Evolutionary conservation across 2,797 vertebrate species (phyloP).

Genomic region (Mallotus villosus): DNA sequence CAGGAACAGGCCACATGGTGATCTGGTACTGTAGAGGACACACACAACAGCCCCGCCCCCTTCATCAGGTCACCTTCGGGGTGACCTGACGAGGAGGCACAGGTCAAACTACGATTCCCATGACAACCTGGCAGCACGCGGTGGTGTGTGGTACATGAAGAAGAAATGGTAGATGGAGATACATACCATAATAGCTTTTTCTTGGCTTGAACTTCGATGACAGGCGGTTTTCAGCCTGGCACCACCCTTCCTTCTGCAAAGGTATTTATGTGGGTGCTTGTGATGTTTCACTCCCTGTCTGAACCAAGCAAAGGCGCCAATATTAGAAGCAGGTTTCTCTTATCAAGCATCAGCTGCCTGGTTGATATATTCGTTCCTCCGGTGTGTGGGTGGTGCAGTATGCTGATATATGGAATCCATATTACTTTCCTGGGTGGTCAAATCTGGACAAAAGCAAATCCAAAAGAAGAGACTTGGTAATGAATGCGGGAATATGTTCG

Average conservation of each 20-base stretch:
- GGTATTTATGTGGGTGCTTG: conserved; percentile 1
- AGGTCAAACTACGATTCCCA: no score
- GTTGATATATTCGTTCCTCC: conserved; percentile 6
- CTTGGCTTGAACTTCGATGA: neutral
- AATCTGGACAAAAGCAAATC: neutral
- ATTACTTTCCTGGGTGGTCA: conserved; percentile 16
- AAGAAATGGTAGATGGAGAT: no score
- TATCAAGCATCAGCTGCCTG: conserved; percentile 11
- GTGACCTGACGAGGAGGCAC: neutral
- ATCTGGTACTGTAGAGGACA: conserved; percentile 61
- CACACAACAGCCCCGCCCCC: conserved; percentile 59
- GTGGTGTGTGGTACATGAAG: no score
- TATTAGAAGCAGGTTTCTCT: conserved; percentile 18
- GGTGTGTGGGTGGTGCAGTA: conserved; percentile 8
- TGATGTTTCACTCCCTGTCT: conserved; percentile 13
- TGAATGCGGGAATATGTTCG: neutral
- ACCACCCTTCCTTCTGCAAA: neutral
- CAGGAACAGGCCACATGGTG: conserved; percentile 61
- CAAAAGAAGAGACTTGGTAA: neutral
- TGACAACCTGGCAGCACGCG: no score
- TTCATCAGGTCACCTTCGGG: no score
- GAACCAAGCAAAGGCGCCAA: conserved; percentile 3
- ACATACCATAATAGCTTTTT: neutral
- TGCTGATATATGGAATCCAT: neutral
- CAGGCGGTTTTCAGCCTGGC: neutral